Evolutionary conservation across 2,797 vertebrate species (phyloP).

Genomic region (Rhinogobio ventralis): DNA sequence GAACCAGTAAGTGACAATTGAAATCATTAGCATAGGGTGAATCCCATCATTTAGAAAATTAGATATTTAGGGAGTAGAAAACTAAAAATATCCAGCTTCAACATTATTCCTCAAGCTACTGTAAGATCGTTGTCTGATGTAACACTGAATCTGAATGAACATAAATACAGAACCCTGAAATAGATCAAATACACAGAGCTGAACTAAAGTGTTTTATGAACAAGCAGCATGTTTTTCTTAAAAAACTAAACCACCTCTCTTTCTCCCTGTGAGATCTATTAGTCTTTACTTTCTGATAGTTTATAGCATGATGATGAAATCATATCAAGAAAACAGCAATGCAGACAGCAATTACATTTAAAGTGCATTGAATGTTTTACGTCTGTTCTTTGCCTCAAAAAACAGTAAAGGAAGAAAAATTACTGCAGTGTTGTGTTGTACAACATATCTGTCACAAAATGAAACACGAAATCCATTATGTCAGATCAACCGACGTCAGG

Average conservation of each 20-base stretch:
- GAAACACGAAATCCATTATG: constrained; percentile 9
- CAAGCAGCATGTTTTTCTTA: not conserved
- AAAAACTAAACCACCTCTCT: not conserved
- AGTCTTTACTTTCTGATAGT: not conserved
- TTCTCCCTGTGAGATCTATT: not conserved
- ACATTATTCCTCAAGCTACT: not conserved
- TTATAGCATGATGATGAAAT: constrained; percentile 6
- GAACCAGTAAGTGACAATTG: not conserved
- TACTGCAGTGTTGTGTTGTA: not conserved
- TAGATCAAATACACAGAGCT: too few relatives aligned
- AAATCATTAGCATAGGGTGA: not conserved
- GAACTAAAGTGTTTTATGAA: not conserved
- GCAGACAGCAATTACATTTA: not conserved
- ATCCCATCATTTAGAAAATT: not conserved
- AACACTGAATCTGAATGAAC: not conserved
- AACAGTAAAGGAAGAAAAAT: not conserved
- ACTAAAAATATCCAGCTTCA: not conserved
- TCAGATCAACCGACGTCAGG: constrained; percentile 17
- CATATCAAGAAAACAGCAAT: not conserved
- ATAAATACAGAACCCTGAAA: too few relatives aligned
- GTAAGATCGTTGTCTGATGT: not conserved
- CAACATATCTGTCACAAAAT: not conserved
- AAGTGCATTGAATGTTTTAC: not conserved
- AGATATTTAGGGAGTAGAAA: not conserved
- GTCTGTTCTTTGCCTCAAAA: not conserved